Conservation (phyloP, 2,888 invertebrate species). For the Aquatica leii region DNA sequence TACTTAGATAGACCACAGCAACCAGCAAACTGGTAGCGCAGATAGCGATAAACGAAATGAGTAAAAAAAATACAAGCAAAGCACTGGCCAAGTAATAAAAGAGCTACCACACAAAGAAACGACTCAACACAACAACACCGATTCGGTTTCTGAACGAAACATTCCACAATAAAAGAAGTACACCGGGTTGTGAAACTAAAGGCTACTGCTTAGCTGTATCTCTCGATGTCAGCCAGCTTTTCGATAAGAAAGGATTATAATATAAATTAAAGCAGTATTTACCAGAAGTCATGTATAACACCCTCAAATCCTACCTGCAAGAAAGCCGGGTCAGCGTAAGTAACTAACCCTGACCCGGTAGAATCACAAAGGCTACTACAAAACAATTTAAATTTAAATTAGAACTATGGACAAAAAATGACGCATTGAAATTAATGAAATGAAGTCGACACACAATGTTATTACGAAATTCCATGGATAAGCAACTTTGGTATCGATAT, state of each 20-base stretch:
- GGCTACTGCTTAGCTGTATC: neutral
- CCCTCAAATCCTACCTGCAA: neutral
- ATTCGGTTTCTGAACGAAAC: neutral
- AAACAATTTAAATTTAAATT: neutral
- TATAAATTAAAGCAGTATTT: neutral
- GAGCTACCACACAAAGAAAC: conserved; percentile 10
- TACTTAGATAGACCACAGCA: neutral
- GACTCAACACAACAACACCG: neutral
- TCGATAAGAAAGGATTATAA: neutral
- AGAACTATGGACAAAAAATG: conserved; percentile 3
- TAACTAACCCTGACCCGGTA: neutral
- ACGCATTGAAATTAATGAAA: neutral
- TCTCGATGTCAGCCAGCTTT: neutral
- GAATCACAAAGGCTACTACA: neutral
- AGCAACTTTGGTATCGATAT: neutral
- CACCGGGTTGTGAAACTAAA: neutral
- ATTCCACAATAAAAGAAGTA: neutral
- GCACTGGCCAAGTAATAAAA: conserved; percentile 13
- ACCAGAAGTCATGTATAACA: neutral
- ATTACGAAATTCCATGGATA: neutral
- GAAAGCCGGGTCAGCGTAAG: neutral
- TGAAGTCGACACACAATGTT: neutral
- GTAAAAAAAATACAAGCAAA: neutral
- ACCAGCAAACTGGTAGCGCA: neutral
- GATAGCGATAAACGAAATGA: neutral